Base-by-base conservation (phyloP, 2,113 vertebrate species). In the Trematocara marginatum region DNA sequence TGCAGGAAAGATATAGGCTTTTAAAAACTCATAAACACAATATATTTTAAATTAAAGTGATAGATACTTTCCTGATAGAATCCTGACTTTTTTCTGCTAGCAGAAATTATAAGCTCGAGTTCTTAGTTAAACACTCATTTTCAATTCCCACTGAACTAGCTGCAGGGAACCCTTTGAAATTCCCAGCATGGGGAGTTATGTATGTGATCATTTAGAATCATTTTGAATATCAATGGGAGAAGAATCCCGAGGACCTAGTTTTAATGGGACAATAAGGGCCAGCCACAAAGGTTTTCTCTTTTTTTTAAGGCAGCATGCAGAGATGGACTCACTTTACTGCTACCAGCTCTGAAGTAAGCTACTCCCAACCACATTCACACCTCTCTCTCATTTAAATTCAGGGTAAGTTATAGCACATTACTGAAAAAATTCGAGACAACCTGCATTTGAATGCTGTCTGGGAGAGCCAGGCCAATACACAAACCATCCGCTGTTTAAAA, bases 401-500 rank as follows among this genome's bases (percentile, higher is more conserved):
- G 79, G 88, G 92, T 95, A 92, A 94, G 89, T 96, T 95, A 95
- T 94, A 94, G 93, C 94, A 92, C 94, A 92, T 95, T 95, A 96
- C 93, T 95, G 94, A 90, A 93, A 93, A 83, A 89, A 93, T 71
- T 87, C 88, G 80, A 93, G 94, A 90, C 89, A 92, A 91, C 89
- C 89, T 95, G 95, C 94, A 96, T 96, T 88, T 96, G 92, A 96
- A 96, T 96, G 79, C 51, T 92, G 96, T 97, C 96, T 96, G 95
- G 89, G 10, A 85, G 86, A 92, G 86, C 45, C 69, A 59, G 87
- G 92, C 92, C 92, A 97, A 97, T 97, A 94, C 93, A 96, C 96
- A 97, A 95, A 95, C 61, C 83, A 16, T 87, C 61, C 40, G 59
- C 40, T 10, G 47, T 56, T 89, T 90, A 85, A 90, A 89, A 82